These are phyloP conservation scores for Zelostemma sp. DNA, from an alignment of 1,140 invertebrate species.

Conservation along the genomic window DNA sequence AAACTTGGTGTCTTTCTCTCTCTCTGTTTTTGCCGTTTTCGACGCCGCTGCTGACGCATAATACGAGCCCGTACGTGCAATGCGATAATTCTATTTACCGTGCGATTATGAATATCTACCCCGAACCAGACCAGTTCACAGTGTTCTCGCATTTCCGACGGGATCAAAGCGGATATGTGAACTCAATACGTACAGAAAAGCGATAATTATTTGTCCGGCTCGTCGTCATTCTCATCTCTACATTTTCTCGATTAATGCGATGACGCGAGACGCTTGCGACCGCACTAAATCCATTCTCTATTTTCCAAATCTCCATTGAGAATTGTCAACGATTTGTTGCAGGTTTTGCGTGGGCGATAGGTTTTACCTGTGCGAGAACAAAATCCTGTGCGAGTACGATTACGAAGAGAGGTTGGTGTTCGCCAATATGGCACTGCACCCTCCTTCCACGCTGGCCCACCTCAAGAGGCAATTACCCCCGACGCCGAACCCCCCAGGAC, in stretches of 20 bases:
- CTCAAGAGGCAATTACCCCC: conserved; percentile 85
- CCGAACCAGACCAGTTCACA: conserved; percentile 38
- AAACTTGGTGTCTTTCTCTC: conserved; percentile 11
- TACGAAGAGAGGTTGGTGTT: conserved; percentile 94
- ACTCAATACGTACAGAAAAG: conserved; percentile 26
- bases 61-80: conserved; percentile 38
- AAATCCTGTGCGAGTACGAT: conserved; percentile 97
- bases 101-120: conserved; percentile 53
- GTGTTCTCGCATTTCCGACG: conserved; percentile 40
- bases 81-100: conserved; percentile 56
- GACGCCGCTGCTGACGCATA: conserved; percentile 31
- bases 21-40: conserved; percentile 23
- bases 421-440: conserved; percentile 92
- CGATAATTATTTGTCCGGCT: conserved; percentile 39
- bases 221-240: conserved; percentile 20
- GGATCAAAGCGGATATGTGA: conserved; percentile 44
- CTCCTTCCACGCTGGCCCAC: conserved; percentile 83
- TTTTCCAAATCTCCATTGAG: background rate
- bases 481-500: conserved; percentile 62
- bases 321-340: conserved; percentile 36
- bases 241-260: conserved; percentile 31
- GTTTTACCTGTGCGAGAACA: conserved; percentile 97
- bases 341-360: conserved; percentile 94
- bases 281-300: background rate
- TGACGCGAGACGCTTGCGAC: conserved; percentile 7